phyloP scores from a whole-genome alignment of 2,888 invertebrate genomes.

The Leptogaster cylindrica region DNA sequence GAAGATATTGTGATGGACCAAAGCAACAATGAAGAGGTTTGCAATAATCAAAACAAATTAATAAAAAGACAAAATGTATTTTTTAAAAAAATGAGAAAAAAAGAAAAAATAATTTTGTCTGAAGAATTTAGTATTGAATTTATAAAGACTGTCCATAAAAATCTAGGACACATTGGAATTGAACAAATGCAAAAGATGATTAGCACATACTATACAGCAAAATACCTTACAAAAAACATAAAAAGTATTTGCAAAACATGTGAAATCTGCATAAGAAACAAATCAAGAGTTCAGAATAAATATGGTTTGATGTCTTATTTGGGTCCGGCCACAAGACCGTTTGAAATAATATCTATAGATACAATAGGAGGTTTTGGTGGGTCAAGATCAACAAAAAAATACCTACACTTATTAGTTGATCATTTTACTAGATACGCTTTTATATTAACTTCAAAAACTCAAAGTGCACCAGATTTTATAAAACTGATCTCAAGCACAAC shows the following conservation, averaged over 20 bases:
- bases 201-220: slow-evolving; percentile 41
- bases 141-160: slow-evolving; percentile 44
- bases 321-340: slow-evolving; percentile 49
- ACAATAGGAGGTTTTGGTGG: slow-evolving; percentile 54
- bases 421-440: slow-evolving; percentile 53
- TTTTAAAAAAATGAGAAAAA: slow-evolving; percentile 41
- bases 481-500: slow-evolving; percentile 49
- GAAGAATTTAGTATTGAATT: slow-evolving; percentile 43
- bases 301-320: slow-evolving; percentile 45
- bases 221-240: slow-evolving; percentile 43
- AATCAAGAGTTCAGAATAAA: slow-evolving; percentile 44
- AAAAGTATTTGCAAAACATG: slow-evolving; percentile 40
- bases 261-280: slow-evolving; percentile 46
- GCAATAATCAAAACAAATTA: neutral
- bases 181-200: slow-evolving; percentile 47
- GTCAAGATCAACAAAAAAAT: slow-evolving; percentile 53
- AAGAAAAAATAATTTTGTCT: slow-evolving; percentile 5
- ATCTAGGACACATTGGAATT: slow-evolving; percentile 45
- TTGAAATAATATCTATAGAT: slow-evolving; percentile 53
- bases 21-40: too few species aligned
- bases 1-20: too few species aligned
- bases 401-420: slow-evolving; percentile 53
- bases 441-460: slow-evolving; percentile 51
- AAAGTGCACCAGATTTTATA: slow-evolving; percentile 53
- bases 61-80: slow-evolving; percentile 18